These are phyloP conservation scores for Dendrolimus pini DNA, from an alignment of 2,888 invertebrate genomes.

Conservation along the genomic window DNA sequence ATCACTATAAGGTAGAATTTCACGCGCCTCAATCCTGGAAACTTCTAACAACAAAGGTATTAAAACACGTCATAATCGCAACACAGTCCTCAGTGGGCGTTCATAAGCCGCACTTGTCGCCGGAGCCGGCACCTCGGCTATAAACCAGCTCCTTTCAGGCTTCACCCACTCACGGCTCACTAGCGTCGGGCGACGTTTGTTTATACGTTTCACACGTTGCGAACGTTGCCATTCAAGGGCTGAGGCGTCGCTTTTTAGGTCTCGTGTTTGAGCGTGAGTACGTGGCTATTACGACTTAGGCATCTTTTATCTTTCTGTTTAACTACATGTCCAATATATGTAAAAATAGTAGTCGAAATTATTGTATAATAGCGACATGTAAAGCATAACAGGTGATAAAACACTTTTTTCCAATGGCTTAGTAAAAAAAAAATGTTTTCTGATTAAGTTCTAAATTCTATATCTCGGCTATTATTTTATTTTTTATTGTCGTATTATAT, in stretches of 20 bases:
- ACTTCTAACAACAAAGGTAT: background rate
- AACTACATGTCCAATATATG: too few species aligned
- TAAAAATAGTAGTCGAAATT: too few species aligned
- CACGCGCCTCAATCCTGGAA: too few species aligned
- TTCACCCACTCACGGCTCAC: slow-evolving; percentile 35
- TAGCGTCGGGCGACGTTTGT: slow-evolving; percentile 40
- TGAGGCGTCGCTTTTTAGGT: slow-evolving; percentile 49
- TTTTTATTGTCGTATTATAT: too few species aligned
- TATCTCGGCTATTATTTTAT: too few species aligned
- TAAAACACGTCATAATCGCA: slow-evolving; percentile 3
- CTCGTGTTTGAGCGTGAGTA: slow-evolving; percentile 6
- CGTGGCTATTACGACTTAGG: background rate
- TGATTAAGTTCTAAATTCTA: too few species aligned
- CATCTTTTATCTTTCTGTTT: background rate
- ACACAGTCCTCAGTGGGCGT: slow-evolving; percentile 1
- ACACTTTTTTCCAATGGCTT: too few species aligned
- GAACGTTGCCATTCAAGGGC: slow-evolving; percentile 43
- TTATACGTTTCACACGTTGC: slow-evolving; percentile 58
- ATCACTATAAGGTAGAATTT: too few species aligned
- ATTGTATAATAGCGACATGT: too few species aligned
- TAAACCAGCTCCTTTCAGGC: slow-evolving; percentile 45
- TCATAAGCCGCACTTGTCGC: slow-evolving; percentile 4
- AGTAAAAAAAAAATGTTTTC: too few species aligned
- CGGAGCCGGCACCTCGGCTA: slow-evolving; percentile 21
- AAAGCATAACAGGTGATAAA: too few species aligned